Conservation (phyloP, 2,888 invertebrate genomes). For the Eristalis arbustorum region DNA sequence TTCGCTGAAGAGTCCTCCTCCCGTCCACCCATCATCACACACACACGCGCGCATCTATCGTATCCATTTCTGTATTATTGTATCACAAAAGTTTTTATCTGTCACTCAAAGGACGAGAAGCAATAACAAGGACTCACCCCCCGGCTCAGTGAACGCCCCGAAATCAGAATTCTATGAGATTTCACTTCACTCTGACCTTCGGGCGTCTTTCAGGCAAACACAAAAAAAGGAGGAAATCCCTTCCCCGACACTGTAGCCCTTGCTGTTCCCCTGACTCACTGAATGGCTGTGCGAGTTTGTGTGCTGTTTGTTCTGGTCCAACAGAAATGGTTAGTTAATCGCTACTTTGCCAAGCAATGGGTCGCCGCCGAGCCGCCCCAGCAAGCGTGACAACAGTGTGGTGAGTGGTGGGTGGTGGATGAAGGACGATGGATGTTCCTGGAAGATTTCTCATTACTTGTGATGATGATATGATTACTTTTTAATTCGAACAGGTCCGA, state of each 20-base stretch:
- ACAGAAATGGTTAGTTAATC: conserved; percentile 45
- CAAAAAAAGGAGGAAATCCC: not conserved
- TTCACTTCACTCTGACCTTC: conserved; percentile 62
- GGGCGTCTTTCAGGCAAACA: conserved; percentile 44
- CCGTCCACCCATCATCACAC: not conserved
- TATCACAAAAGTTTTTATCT: conserved; percentile 62
- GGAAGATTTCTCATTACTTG: conserved; percentile 27
- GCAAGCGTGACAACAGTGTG: not conserved
- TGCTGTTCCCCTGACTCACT: not conserved
- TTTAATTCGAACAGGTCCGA: conserved; percentile 13
- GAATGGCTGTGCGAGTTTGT: not conserved
- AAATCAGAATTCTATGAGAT: conserved; percentile 23
- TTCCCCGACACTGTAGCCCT: not conserved
- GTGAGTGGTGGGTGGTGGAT: not conserved
- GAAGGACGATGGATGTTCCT: not conserved
- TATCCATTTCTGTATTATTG: conserved; percentile 45
- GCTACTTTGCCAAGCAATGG: conserved; percentile 27
- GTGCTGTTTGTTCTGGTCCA: conserved; percentile 30
- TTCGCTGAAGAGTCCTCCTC: not conserved
- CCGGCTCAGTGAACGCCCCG: conserved; percentile 19
- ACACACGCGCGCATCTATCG: not conserved
- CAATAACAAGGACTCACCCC: conserved; percentile 65
- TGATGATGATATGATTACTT: conserved; percentile 28
- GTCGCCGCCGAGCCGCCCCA: not conserved
- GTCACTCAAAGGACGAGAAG: conserved; percentile 65